Evolutionary conservation across 2,797 vertebrate species (phyloP), one percentile per base, ranked within the genome.

Genomic region (Pelochelys cantorii): DNA sequence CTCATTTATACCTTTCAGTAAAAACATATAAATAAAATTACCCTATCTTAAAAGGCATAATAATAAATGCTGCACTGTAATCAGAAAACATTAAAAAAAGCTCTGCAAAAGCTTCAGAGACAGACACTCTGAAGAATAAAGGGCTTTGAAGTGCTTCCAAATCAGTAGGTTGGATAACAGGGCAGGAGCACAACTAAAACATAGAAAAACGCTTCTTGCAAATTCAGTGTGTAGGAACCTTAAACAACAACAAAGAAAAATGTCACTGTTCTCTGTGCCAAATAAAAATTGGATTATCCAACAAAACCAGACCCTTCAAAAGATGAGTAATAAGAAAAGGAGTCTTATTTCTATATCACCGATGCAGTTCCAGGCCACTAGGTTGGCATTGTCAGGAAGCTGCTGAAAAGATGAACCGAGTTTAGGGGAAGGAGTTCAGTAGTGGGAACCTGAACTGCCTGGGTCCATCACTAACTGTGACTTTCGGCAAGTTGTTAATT

Each of bases 61-160:
- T 89, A 86, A 87, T 87, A 86, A 94, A 78, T 89, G 60, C n/a
- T 90, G 22, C 1, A 37, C 77, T 18, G 60, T 87, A 86, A 88
- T 81, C 87, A 87, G 84, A 91, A 71, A 83, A 86, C 53, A 92
- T 77, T 2, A 85, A 83, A 60, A 88, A 87, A 25, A 53, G 83
- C 88, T 82, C 81, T 31, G 68, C 84, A 83, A 81, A 10, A 93
- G 93, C 87, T 91, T 88, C 79, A 0, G 2, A 96, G 91, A 95
- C 90, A 97, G 84, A 4, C 42, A 22, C 83, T 95, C 90, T 83
- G 77, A 93, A 94, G 92, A 92, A 83, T 48, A 83, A 84, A 92
- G 90, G n/a, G 79, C 81, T 97, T 89, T 94, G 85, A 96, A 95
- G 92, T 89, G 25, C 27, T 95, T 97, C 95, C 93, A 96, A 87